phyloP scores from a whole-genome alignment of 2,888 invertebrate species.

The Ennomos quercinarius region DNA sequence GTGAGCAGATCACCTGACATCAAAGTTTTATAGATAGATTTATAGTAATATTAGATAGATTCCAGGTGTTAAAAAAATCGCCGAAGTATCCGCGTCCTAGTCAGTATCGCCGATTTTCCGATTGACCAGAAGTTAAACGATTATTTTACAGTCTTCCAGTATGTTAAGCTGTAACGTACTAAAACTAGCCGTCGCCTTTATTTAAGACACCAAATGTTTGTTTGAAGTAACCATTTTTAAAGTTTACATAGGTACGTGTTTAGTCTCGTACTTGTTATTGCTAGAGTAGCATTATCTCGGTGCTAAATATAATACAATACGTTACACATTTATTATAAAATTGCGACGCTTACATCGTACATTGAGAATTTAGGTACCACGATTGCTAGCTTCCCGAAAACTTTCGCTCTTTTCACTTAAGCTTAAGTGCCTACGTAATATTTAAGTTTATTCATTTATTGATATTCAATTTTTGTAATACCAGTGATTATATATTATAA shows the following conservation, averaged over 20 bases:
- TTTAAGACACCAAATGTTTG: slow-evolving; percentile 27
- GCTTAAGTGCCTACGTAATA: slow-evolving; percentile 38
- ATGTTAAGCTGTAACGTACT: slow-evolving; percentile 63
- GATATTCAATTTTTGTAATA: slow-evolving; percentile 40
- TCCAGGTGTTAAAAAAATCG: slow-evolving; percentile 38
- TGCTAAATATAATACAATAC: slow-evolving; percentile 62
- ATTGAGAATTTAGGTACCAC: slow-evolving; percentile 38
- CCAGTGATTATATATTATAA: slow-evolving; percentile 49
- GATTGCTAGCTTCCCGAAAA: slow-evolving; percentile 18
- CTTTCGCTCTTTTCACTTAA: slow-evolving; percentile 53
- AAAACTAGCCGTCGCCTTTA: slow-evolving; percentile 50
- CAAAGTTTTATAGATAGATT: slow-evolving; percentile 41
- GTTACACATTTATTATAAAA: slow-evolving; percentile 23
- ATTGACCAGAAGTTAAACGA: slow-evolving; percentile 41
- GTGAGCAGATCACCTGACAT: slow-evolving; percentile 12
- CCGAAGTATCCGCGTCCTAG: slow-evolving; percentile 44
- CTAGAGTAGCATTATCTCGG: slow-evolving; percentile 66
- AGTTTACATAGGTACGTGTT: slow-evolving; percentile 43
- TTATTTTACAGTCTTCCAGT: slow-evolving; percentile 79
- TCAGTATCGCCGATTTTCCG: slow-evolving; percentile 34
- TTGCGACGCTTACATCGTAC: slow-evolving; percentile 43
- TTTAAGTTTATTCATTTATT: slow-evolving; percentile 36
- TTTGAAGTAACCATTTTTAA: slow-evolving; percentile 27
- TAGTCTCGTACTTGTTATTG: slow-evolving; percentile 66
- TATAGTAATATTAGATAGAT: slow-evolving; percentile 48